phyloP scores from a whole-genome alignment of 37 sponge, comb jelly and placozoan species.

The Haliclona indistincta region DNA sequence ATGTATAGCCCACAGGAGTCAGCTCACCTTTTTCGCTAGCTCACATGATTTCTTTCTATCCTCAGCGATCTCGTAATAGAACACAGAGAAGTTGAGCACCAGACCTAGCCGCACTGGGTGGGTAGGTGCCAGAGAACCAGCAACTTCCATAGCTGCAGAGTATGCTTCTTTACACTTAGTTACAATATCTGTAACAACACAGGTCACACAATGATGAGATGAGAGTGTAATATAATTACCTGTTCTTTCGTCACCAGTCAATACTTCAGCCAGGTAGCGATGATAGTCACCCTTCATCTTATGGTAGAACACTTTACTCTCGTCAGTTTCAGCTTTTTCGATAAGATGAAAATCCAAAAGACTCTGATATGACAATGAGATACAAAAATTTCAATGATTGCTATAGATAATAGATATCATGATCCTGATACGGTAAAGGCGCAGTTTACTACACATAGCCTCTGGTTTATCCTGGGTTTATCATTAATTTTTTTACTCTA shows the following conservation, averaged over 20 bases:
- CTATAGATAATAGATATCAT: no score
- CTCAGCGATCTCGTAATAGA: constrained; percentile 80
- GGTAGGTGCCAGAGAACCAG: constrained; percentile 40
- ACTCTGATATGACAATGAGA: no score
- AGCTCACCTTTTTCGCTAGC: constrained; percentile 67
- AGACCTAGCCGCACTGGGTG: constrained; percentile 75
- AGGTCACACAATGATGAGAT: no score
- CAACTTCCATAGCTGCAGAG: constrained; percentile 51
- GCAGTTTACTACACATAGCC: no score
- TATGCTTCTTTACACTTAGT: constrained; percentile 66
- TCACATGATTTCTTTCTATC: constrained; percentile 65
- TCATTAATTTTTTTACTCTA: no score
- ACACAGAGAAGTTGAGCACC: constrained; percentile 77
- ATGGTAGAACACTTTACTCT: constrained; percentile 82
- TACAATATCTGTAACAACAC: no score
- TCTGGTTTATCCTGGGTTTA: no score
- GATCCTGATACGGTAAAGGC: no score
- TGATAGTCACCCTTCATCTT: constrained; percentile 99
- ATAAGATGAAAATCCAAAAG: no score
- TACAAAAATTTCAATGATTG: no score
- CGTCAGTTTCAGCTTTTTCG: no score
- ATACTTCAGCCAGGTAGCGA: constrained; percentile 92
- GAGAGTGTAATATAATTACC: constrained; percentile 25
- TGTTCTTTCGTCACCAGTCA: constrained; percentile 28
- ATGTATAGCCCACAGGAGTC: no score